phyloP scores from a whole-genome alignment of 1,140 invertebrate genomes.

The Papilio helenus region DNA sequence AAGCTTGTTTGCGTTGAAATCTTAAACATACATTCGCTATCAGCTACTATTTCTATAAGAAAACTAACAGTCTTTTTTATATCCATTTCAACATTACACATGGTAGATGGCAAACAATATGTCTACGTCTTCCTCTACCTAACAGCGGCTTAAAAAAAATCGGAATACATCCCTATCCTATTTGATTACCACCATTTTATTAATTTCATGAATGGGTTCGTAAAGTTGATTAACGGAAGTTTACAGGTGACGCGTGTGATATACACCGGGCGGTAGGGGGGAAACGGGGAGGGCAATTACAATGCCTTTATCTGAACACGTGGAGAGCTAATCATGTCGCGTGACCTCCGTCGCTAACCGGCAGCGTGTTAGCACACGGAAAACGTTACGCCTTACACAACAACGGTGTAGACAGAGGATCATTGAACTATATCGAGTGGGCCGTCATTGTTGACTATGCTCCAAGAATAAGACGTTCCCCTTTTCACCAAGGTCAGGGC shows the following conservation, averaged over 20 bases:
- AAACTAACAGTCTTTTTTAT: not conserved
- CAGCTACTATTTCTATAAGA: not conserved
- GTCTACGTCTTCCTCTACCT: not conserved
- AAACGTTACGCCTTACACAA: constrained; percentile 10
- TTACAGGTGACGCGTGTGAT: constrained; percentile 45
- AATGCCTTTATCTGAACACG: constrained; percentile 62
- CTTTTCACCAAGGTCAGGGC: not conserved
- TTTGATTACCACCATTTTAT: constrained; percentile 8
- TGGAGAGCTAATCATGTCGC: constrained; percentile 60
- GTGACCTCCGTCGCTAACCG: constrained; percentile 49
- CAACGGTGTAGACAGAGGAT: constrained; percentile 1
- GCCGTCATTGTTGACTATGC: constrained; percentile 5
- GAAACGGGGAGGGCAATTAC: constrained; percentile 38
- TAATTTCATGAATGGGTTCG: constrained; percentile 10
- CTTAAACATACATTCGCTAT: constrained; percentile 12
- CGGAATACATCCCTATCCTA: not conserved
- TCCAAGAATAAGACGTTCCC: not conserved
- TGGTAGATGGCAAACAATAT: not conserved
- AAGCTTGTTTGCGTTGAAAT: constrained; percentile 65
- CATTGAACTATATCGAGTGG: constrained; percentile 10
- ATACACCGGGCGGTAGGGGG: constrained; percentile 39
- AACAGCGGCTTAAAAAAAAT: not conserved
- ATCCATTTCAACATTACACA: not conserved
- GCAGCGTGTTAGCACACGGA: constrained; percentile 21
- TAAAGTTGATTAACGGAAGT: constrained; percentile 41